Evolutionary conservation across 2,113 vertebrate genomes (phyloP), one percentile per base, ranked within the genome.

Genomic region (Bambusicola thoracicus): DNA sequence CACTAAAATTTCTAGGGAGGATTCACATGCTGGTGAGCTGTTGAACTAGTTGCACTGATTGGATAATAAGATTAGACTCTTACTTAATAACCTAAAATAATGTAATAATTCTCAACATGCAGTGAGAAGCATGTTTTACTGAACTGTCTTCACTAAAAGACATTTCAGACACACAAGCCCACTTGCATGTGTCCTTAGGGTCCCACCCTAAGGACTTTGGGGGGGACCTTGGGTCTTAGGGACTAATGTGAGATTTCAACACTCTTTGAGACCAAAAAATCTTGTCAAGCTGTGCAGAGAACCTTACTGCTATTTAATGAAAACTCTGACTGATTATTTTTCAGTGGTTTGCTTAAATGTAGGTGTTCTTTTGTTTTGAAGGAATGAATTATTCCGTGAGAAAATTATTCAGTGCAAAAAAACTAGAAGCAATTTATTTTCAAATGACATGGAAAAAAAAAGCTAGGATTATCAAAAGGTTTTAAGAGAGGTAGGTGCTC

Each of bases 351-450:
- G 5, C 59, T 72, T 76, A 40, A 85, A 59, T 18, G 14, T 10
- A 56, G 18, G 12, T 9, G 19, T 76, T 65, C 5, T 36, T 76
- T 85, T 89, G 30, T 81, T 86, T 86, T 38, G 40, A 82, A 66
- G 13, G 83, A 78, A 75, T 68, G 85, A 82, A 91, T 80, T 43
- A 75, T 53, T 70, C 55, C 13, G 8, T 68, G 65, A 85, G n/a
- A 73, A 85, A 44, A 63, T 61, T 79, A 91, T 53, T 82, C 83
- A 75, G 27, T 74, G 43, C 20, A 87, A 87, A 53, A 53, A 92
- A 74, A 5, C 51, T 81, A 58, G 79, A 91, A 92, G 30, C 27
- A 72, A 48, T 69, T 46, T 21, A 24, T 86, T 89, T 69, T 43
- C 43, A 51, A 69, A 69, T 65, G 38, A 65, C 38, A 51, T 9